Evolutionary conservation across 2,797 vertebrate genomes (phyloP).

Genomic region (Melanotaenia maccullochi): DNA sequence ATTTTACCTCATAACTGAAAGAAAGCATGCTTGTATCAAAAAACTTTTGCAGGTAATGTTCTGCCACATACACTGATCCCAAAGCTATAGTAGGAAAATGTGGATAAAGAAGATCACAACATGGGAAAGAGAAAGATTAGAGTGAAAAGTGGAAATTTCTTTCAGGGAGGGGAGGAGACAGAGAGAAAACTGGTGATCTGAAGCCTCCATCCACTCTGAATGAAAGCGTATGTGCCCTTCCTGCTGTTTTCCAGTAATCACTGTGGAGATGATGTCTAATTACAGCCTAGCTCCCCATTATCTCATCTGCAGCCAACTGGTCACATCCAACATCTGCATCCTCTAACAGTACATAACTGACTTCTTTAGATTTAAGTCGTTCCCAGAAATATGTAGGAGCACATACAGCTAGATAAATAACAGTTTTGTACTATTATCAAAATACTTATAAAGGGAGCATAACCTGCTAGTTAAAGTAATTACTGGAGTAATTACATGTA

Average conservation of each 20-base stretch:
- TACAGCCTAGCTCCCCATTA: slow-evolving; percentile 31
- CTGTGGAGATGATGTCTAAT: slow-evolving; percentile 32
- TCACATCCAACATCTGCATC: slow-evolving; percentile 29
- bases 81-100: not conserved
- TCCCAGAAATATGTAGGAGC: slow-evolving; percentile 1
- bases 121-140: not conserved
- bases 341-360: slow-evolving; percentile 30
- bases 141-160: not conserved
- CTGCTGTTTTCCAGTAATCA: slow-evolving; percentile 24
- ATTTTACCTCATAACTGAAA: slow-evolving; percentile 15
- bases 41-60: slow-evolving; percentile 1
- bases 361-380: slow-evolving; percentile 31
- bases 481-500: not conserved
- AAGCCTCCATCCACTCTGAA: slow-evolving; percentile 13
- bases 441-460: not conserved
- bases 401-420: not conserved
- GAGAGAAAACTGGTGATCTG: slow-evolving; percentile 21
- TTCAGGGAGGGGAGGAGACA: not conserved
- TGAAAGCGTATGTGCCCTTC: slow-evolving; percentile 7
- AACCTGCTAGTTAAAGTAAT: not conserved
- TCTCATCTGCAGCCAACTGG: slow-evolving; percentile 26
- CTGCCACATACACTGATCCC: not conserved
- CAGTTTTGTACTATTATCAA: not conserved
- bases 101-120: not conserved
- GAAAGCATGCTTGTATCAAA: slow-evolving; percentile 10